Percentiles rank a stretch among this genome's conserved stretches.
Conservation (phyloP, 2,888 invertebrate genomes). For the Capitulum mitella region DNA sequence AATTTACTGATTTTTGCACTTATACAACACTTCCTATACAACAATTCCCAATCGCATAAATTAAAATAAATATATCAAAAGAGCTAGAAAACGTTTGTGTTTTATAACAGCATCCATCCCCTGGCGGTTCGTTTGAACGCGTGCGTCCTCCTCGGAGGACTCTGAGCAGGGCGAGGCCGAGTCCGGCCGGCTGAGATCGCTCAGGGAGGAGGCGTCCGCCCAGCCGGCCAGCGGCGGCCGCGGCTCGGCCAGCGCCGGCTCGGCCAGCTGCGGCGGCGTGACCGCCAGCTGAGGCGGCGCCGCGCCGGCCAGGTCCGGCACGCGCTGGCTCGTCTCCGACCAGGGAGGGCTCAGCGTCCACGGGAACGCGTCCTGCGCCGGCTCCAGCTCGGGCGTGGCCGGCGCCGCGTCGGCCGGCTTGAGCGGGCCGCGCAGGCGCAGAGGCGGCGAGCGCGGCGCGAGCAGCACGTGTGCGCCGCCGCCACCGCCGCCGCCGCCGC, state of each 20-base stretch:
- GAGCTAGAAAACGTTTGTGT: no score
- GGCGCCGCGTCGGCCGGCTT: neutral
- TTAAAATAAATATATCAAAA: neutral
- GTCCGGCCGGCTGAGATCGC: neutral
- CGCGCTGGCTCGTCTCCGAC: conserved; percentile 11
- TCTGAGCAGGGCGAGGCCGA: neutral
- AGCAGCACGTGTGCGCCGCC: neutral
- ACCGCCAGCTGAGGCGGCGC: neutral
- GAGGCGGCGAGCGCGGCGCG: neutral
- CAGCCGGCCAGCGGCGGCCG: neutral
- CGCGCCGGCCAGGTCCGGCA: neutral
- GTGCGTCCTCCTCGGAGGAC: neutral
- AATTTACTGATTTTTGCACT: no score
- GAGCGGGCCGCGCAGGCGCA: neutral
- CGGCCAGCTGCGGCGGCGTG: neutral
- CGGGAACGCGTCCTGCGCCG: neutral
- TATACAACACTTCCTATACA: neutral
- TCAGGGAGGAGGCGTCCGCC: neutral
- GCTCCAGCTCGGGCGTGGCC: neutral
- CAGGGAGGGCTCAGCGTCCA: conserved; percentile 19
- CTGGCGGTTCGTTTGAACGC: no score
- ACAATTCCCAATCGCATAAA: neutral
- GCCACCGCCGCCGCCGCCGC: neutral
- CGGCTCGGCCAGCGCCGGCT: neutral
- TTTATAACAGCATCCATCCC: neutral